These are phyloP conservation scores for Arctocebus calabarensis DNA, from an alignment of 2,797 vertebrate species.

Conservation along the genomic window DNA sequence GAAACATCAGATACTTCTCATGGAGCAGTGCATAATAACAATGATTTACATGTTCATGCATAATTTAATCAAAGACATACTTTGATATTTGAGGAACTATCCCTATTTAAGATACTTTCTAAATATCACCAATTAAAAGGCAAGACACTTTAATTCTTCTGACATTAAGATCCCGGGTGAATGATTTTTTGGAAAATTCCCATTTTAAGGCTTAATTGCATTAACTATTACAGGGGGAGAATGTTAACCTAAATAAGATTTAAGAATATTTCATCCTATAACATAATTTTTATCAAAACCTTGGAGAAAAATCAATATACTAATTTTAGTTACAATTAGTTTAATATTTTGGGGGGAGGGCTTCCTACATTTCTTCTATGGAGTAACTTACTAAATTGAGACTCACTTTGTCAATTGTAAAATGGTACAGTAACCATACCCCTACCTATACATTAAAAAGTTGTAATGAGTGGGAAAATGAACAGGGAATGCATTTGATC, in stretches of 20 bases:
- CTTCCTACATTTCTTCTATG: neutral
- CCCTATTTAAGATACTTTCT: constrained; percentile 20
- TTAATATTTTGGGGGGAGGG: neutral
- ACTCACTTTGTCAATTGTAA: neutral
- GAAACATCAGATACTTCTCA: constrained; percentile 17
- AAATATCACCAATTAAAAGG: constrained; percentile 37
- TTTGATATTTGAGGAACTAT: constrained; percentile 44
- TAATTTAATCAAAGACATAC: constrained; percentile 57
- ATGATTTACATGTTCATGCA: neutral
- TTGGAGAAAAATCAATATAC: neutral
- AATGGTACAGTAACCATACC: neutral
- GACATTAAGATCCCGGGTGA: neutral
- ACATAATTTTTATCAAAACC: neutral
- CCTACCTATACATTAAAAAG: neutral
- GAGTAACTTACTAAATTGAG: neutral
- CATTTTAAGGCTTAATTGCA: neutral
- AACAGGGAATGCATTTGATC: constrained; percentile 6
- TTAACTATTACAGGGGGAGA: neutral
- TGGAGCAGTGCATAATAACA: neutral
- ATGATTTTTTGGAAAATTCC: constrained; percentile 18
- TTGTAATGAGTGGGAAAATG: neutral
- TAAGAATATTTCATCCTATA: neutral
- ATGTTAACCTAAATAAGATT: neutral
- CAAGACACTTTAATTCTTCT: neutral
- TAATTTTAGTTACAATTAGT: neutral